Evolutionary conservation across 2,797 vertebrate genomes (phyloP).

Genomic region (Coendou prehensilis): DNA sequence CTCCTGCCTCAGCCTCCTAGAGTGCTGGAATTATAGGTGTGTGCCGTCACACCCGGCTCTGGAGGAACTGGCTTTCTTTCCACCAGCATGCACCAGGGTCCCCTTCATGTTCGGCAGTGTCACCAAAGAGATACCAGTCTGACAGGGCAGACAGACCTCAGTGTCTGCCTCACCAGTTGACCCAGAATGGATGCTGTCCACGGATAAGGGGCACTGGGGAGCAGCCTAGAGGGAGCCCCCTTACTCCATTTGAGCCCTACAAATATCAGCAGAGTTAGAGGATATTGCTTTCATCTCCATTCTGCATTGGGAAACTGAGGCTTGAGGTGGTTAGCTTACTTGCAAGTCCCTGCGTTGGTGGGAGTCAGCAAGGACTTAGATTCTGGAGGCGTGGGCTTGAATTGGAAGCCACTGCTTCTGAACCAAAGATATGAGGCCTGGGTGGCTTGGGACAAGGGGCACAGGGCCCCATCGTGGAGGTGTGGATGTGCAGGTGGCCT

Average conservation of each 20-base stretch:
- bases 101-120: rapidly evolving
- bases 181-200: neutral
- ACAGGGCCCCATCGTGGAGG: rapidly evolving
- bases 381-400: neutral
- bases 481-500: rapidly evolving
- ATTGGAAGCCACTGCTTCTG: neutral
- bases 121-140: too few species aligned
- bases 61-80: neutral
- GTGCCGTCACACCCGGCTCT: neutral
- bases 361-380: neutral
- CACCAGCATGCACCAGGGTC: rapidly evolving
- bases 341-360: neutral
- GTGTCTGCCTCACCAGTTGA: neutral
- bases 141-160: neutral
- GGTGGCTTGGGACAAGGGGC: rapidly evolving
- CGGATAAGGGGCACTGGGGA: neutral
- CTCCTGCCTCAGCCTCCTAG: neutral
- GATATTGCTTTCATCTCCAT: rapidly evolving
- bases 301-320: neutral
- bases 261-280: rapidly evolving
- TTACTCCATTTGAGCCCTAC: neutral
- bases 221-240: rapidly evolving
- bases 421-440: neutral
- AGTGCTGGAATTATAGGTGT: neutral
- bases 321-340: neutral